Evolutionary conservation across 1,140 invertebrate genomes (phyloP), one percentile per base, ranked within the genome.

Genomic region (Bombus vancouverensis): DNA sequence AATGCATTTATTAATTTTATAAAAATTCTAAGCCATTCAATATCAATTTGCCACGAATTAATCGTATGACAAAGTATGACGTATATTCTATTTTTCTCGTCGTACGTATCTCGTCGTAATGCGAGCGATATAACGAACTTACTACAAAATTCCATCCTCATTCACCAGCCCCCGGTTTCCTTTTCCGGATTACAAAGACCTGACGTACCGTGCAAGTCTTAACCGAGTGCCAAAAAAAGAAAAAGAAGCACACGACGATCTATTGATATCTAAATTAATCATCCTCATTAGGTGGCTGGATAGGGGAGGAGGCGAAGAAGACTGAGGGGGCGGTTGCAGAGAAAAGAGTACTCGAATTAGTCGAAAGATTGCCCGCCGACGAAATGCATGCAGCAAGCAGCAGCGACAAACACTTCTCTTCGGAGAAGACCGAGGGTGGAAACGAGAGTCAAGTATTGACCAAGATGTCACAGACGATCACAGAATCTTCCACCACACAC

Each of bases 391-490:
- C 94, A 32, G 92, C 94, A 47, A 95, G 92, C 87, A 95, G 92
- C 92, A 95, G 93, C 79, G 93, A 95, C 10, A 95, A 94, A 89
- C 93, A 92, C 90, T 95, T 95, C 91, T 89, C 91, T 68, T 91
- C 90, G 77, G 94, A 95, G 90, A 95, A 91, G 86, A 79, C 89
- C 73, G 92, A 92, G 59, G 83, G 81, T 74, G 94, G 91, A 5
- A 57, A 37, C 18, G 92, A 93, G 22, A 93, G 83, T 80, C 87
- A 94, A 75, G n/a, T 91, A 62, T 53, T 93, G 80, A 94, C 93
- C 18, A 95, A 95, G 81, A 95, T 95, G 92, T 95, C 94, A 39
- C 94, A 94, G n/a, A 93, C 91, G 9, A 91, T 94, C 59, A 94
- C 92, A 13, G 93, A 95, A 87, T 95, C 95, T 3, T 94, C 94